Conservation (phyloP, 1,140 invertebrate species). For the Cylas formicarius region DNA sequence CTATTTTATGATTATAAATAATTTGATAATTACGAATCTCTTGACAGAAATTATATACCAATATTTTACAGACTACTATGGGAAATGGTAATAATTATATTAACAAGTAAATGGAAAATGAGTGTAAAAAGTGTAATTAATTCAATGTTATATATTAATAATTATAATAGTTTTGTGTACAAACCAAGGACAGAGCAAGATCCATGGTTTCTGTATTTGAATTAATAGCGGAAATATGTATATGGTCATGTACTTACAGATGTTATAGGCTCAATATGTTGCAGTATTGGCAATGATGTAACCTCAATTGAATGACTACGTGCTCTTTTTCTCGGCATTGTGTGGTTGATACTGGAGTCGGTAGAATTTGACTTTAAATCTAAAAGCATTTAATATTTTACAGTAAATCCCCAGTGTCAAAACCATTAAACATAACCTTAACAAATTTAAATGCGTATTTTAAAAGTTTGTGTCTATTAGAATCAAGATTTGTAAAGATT, state of each 20-base stretch:
- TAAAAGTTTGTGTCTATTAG: slow-evolving; percentile 3
- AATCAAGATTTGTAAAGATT: slow-evolving; percentile 1
- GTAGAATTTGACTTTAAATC: slow-evolving; percentile 28
- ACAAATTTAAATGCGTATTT: background rate
- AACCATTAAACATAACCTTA: background rate
- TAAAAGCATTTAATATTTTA: slow-evolving; percentile 26
- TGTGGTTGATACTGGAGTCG: slow-evolving; percentile 16
- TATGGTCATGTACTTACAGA: slow-evolving; percentile 28
- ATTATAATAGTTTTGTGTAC: too few relatives aligned
- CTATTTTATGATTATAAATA: too few relatives aligned
- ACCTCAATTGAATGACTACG: slow-evolving; percentile 31
- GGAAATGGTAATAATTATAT: too few relatives aligned
- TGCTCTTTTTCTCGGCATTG: slow-evolving; percentile 39
- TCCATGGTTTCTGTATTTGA: too few relatives aligned
- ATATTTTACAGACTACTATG: too few relatives aligned
- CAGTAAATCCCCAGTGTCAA: slow-evolving; percentile 6
- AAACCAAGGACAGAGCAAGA: too few relatives aligned
- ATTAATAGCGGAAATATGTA: too few relatives aligned
- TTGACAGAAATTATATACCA: too few relatives aligned
- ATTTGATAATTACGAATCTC: too few relatives aligned
- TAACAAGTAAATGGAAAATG: too few relatives aligned
- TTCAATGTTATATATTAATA: too few relatives aligned
- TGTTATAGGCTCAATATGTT: slow-evolving; percentile 27
- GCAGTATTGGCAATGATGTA: background rate
- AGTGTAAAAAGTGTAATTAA: too few relatives aligned